Evolutionary conservation across 2,888 invertebrate species (phyloP).

Genomic region (Dascillus cervinus): DNA sequence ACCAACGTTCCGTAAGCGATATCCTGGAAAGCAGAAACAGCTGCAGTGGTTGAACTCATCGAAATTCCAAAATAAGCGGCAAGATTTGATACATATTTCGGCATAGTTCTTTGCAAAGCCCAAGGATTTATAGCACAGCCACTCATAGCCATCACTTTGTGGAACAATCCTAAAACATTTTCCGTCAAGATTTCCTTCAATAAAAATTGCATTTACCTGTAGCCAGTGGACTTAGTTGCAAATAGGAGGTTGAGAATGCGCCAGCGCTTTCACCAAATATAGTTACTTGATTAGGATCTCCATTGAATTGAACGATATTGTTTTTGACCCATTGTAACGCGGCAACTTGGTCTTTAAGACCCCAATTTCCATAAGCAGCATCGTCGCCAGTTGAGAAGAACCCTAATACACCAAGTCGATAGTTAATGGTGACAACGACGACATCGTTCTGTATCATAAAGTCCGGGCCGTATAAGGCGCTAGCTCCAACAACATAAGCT

Average conservation of each 20-base stretch:
- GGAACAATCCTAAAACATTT: not conserved
- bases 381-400: no score
- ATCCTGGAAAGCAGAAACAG: no score
- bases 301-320: slow-evolving; percentile 5
- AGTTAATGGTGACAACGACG: slow-evolving; percentile 7
- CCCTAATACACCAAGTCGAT: slow-evolving; percentile 7
- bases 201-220: slow-evolving; percentile 3
- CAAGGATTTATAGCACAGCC: not conserved
- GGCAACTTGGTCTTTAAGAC: slow-evolving; percentile 5
- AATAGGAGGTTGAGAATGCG: slow-evolving; percentile 1
- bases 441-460: slow-evolving; percentile 5
- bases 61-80: no score
- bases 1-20: no score
- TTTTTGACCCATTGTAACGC: slow-evolving; percentile 7
- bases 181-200: not conserved
- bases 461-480: slow-evolving; percentile 3
- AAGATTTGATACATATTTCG: no score
- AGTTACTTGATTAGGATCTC: slow-evolving; percentile 7
- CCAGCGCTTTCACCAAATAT: slow-evolving; percentile 5
- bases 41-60: no score
- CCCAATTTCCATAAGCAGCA: slow-evolving; percentile 3
- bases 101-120: not conserved
- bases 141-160: not conserved
- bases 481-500: slow-evolving; percentile 3
- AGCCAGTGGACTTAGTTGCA: slow-evolving; percentile 5